Base-by-base conservation (phyloP, 2,113 vertebrate species). In the Gavia stellata region DNA sequence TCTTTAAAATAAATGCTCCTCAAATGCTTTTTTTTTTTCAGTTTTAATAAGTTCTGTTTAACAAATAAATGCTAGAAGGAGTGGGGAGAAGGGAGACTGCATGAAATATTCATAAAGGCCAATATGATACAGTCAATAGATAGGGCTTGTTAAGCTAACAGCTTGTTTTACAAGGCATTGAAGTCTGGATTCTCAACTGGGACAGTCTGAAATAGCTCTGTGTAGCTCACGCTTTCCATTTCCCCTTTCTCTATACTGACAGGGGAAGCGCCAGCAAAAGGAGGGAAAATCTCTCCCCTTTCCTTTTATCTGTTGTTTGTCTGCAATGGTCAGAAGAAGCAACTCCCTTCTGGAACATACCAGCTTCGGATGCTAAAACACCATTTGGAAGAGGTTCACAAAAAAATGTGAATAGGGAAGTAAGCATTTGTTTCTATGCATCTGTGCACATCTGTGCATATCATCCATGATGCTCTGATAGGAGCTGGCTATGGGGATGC, bases 81-180 rank as follows among this genome's bases (percentile, higher is more conserved):
- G 24, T 28, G 17, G 20, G 42, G 17, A 86, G 47, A 89, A 89
- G 52, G 36, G 14, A 75, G 40, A 94, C 81, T 50, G 16, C 40
- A 94, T 94, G 19, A 89, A 93, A 93, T 86, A 90, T 90, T 96
- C 19, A 93, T 94, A 33, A 79, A 89, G 18, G 10, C 29, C 18
- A 56, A 40, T 36, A 72, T 20, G 49, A 89, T 45, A 67, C 4
- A 56, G 40, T 82, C 49, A 87, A 65, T 38, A 96, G 38, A 20
- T 14, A 42, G 29, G 42, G 38, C 7, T 79, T 71, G 7, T 87
- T 75, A 86, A 91, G 36, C 3, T 71, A 81, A 94, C 73, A 71
- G 29, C 44, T 81, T 81, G 55, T 66, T 90, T 81, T 83, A 45
- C 59, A 78, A 62, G 67, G 29, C 24, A 40, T 78, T 88, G 24